Conservation (phyloP, 2,113 vertebrate species). For the Nesospiza acunhae region DNA sequence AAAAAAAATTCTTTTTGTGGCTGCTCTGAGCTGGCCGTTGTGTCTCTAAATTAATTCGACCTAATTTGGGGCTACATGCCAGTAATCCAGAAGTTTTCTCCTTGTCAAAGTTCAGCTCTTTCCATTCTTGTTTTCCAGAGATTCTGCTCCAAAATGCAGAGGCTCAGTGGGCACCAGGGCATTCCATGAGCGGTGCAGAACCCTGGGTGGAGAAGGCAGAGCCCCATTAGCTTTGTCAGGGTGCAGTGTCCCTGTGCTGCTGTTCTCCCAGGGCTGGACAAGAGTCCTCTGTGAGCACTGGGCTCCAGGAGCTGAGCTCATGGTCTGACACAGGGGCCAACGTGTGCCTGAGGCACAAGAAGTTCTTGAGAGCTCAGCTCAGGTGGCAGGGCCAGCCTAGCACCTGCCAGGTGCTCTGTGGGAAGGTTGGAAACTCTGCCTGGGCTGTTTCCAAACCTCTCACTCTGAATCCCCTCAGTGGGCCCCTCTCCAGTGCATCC, state of each 20-base stretch:
- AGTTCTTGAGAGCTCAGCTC: background rate
- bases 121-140: constrained; percentile 46
- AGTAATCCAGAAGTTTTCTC: background rate
- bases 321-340: background rate
- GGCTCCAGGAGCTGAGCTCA: background rate
- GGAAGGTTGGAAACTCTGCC: background rate
- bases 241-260: background rate
- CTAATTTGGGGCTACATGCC: background rate
- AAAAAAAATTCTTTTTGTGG: background rate
- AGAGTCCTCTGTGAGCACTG: background rate
- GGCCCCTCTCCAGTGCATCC: background rate
- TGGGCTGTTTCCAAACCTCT: background rate
- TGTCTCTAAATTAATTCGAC: background rate
- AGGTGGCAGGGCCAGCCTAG: background rate
- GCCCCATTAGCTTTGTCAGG: background rate
- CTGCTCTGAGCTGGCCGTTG: background rate
- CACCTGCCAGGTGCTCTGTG: background rate
- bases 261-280: background rate
- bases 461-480: background rate
- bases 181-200: constrained; percentile 18
- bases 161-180: constrained; percentile 56
- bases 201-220: background rate
- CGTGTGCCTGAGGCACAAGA: background rate
- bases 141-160: constrained; percentile 50
- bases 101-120: constrained; percentile 12